Evolutionary conservation across 2,888 invertebrate genomes (phyloP).

Genomic region (Cyclophora albipunctata): DNA sequence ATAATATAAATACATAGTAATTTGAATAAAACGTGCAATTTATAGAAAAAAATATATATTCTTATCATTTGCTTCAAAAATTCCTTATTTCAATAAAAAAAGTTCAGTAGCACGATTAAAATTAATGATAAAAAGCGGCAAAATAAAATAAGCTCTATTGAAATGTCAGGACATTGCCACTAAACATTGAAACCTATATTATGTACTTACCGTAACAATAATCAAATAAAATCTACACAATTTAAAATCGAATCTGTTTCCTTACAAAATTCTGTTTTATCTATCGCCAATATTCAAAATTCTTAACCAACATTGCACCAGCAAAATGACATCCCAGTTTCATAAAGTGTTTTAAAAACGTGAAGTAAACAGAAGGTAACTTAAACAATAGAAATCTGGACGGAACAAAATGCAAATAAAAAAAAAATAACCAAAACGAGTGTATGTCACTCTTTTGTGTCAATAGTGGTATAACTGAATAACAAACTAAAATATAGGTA

Average conservation of each 20-base stretch:
- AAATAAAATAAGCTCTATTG: conserved; percentile 50
- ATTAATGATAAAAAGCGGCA: conserved; percentile 53
- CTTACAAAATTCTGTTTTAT: no score
- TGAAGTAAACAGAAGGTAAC: conserved; percentile 12
- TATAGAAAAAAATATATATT: conserved; percentile 13
- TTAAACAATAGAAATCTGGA: conserved; percentile 17
- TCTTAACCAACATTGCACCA: conserved; percentile 31
- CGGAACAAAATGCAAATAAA: conserved; percentile 38
- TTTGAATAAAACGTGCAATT: conserved; percentile 10
- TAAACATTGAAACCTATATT: conserved; percentile 32
- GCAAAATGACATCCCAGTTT: conserved; percentile 33
- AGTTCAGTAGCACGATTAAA: conserved; percentile 19
- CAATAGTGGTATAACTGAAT: neutral
- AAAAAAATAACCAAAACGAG: conserved; percentile 16
- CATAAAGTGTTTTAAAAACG: conserved; percentile 3
- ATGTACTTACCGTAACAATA: conserved; percentile 32
- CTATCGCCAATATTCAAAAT: no score
- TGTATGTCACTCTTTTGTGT: conserved; percentile 3
- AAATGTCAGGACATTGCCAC: conserved; percentile 36
- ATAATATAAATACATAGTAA: conserved; percentile 1
- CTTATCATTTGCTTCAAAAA: conserved; percentile 33
- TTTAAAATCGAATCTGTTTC: conserved; percentile 14
- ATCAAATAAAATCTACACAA: conserved; percentile 16
- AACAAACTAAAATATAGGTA: no score
- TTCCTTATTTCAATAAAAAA: conserved; percentile 11